These are phyloP conservation scores for Apteryx mantelli DNA, from an alignment of 2,113 vertebrate genomes.

Conservation along the genomic window DNA sequence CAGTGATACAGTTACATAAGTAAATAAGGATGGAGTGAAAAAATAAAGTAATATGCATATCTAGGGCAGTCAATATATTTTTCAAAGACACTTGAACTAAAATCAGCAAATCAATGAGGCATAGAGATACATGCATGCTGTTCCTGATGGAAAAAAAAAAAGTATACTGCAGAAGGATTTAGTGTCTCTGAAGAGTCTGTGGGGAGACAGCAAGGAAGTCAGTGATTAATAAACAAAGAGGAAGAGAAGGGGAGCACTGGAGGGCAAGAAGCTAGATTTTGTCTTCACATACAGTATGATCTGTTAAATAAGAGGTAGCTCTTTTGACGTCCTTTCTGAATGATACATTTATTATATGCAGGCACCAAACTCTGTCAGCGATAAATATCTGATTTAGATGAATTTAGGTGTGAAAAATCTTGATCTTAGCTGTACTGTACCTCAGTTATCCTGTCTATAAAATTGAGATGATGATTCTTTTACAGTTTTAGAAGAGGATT, in stretches of 20 bases:
- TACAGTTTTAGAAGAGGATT: not conserved
- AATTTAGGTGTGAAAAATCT: not conserved
- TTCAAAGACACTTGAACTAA: not conserved
- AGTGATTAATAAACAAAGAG: not conserved
- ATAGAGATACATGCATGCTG: not conserved
- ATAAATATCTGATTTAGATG: not conserved
- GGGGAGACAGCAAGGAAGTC: not conserved
- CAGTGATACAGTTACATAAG: not conserved
- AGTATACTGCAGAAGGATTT: not conserved
- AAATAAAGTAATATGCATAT: not conserved
- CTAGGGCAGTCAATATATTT: not conserved
- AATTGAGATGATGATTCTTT: not conserved
- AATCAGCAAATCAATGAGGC: not conserved
- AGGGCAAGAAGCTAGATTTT: not conserved
- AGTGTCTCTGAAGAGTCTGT: not conserved
- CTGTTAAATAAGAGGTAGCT: not conserved
- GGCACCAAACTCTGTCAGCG: not conserved
- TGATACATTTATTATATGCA: too few species aligned
- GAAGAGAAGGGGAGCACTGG: not conserved
- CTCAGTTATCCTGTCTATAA: not conserved
- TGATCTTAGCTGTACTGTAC: not conserved
- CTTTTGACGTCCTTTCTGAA: not conserved
- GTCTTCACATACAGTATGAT: not conserved
- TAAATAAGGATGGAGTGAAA: not conserved
- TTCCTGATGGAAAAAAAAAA: not conserved